Conservation (phyloP, 2,888 invertebrate species). For the Tubulanus polymorphus region DNA sequence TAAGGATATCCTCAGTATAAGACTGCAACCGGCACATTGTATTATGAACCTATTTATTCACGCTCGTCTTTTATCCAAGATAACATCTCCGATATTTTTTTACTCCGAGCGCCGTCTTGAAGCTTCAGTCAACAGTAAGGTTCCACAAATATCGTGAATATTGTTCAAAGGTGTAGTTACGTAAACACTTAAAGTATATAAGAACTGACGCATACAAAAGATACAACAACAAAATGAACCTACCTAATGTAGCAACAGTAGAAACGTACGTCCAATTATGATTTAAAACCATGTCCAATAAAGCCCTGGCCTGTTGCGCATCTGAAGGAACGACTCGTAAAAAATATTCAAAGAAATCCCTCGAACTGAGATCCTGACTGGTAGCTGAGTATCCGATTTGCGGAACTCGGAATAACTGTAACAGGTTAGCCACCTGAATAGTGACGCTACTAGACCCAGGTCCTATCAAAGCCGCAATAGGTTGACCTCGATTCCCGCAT, state of each 20-base stretch:
- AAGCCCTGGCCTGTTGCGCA: constrained; percentile 70
- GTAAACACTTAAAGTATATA: too few relatives aligned
- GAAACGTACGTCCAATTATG: constrained; percentile 75
- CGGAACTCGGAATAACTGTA: constrained; percentile 65
- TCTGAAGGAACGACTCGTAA: constrained; percentile 75
- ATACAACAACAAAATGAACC: background rate
- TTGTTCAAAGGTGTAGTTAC: too few relatives aligned
- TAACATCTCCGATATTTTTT: too few relatives aligned
- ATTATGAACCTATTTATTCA: too few relatives aligned
- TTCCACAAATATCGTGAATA: too few relatives aligned
- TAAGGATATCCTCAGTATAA: too few relatives aligned
- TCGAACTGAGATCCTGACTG: constrained; percentile 70
- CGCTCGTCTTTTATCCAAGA: too few relatives aligned
- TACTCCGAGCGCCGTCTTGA: too few relatives aligned
- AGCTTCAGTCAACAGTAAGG: too few relatives aligned
- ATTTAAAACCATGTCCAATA: constrained; percentile 59
- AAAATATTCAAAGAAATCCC: constrained; percentile 71
- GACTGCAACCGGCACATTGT: too few relatives aligned
- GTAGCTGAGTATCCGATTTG: constrained; percentile 78
- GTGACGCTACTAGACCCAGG: constrained; percentile 72
- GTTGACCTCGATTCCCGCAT: constrained; percentile 22
- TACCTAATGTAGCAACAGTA: constrained; percentile 55
- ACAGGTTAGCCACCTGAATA: constrained; percentile 67
- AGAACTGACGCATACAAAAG: too few relatives aligned
- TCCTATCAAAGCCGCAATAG: constrained; percentile 68